phyloP scores from a whole-genome alignment of 2,797 vertebrate genomes.

The Gouania willdenowi region DNA sequence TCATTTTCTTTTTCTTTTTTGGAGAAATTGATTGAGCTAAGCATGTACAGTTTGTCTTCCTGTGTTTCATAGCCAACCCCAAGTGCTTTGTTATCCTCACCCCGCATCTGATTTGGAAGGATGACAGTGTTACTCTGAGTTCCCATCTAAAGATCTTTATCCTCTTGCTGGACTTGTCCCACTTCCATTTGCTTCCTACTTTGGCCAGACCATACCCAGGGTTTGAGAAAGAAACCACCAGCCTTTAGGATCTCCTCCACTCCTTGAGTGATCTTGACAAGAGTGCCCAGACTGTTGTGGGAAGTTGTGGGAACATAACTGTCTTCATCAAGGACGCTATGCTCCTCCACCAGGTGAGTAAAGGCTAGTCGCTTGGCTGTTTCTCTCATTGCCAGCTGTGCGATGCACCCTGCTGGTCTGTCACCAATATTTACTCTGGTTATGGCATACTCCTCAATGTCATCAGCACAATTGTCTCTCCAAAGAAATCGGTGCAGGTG shows the following conservation, averaged over 20 bases:
- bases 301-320: slow-evolving; percentile 11
- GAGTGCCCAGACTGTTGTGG: neutral
- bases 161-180: neutral
- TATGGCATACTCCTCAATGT: neutral
- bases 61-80: neutral
- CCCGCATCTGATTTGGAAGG: neutral
- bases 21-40: slow-evolving; percentile 10
- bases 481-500: slow-evolving; percentile 14
- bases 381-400: slow-evolving; percentile 8
- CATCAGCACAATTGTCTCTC: neutral
- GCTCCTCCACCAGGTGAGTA: neutral
- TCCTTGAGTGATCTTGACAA: neutral
- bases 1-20: neutral
- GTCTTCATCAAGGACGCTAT: neutral
- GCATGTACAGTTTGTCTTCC: neutral
- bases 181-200: slow-evolving; percentile 2
- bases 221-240: slow-evolving; percentile 5
- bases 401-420: neutral
- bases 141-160: no score
- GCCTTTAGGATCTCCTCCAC: slow-evolving; percentile 2
- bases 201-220: slow-evolving; percentile 1
- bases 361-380: neutral
- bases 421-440: slow-evolving; percentile 1
- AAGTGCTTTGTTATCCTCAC: neutral
- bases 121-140: neutral